Evolutionary conservation across 2,797 vertebrate species (phyloP).

Genomic region (Xiphorhynchus erythropygius): DNA sequence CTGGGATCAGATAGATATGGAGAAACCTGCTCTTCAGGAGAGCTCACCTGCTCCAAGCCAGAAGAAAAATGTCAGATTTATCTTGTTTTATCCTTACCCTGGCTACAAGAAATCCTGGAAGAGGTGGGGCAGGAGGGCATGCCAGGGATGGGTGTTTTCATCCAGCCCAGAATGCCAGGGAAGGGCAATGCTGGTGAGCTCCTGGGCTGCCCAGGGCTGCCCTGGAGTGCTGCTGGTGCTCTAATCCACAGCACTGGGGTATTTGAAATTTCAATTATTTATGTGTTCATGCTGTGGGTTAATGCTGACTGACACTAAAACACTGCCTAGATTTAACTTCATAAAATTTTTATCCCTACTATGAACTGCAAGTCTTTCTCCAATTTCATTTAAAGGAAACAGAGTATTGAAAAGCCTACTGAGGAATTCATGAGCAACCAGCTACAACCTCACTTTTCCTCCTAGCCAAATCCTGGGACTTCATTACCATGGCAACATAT

Average conservation of each 20-base stretch:
- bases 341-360: conserved; percentile 75
- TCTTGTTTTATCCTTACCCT: neutral
- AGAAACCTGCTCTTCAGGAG: neutral
- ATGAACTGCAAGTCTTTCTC: conserved; percentile 69
- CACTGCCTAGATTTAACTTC: conserved; percentile 76
- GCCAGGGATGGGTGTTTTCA: neutral
- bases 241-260: conserved; percentile 14
- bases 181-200: neutral
- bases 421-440: conserved; percentile 65
- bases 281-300: conserved; percentile 75
- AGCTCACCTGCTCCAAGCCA: neutral
- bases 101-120: neutral
- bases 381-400: conserved; percentile 69
- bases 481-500: conserved; percentile 69
- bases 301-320: conserved; percentile 80
- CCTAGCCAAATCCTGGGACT: conserved; percentile 63
- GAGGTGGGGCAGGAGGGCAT: neutral
- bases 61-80: neutral
- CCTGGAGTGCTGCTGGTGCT: neutral
- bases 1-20: fast-evolving
- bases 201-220: neutral
- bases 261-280: conserved; percentile 75
- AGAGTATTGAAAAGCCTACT: conserved; percentile 55
- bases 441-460: conserved; percentile 59
- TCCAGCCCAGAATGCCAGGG: neutral